These are phyloP conservation scores for Peribatodes rhomboidaria DNA, from an alignment of 2,888 invertebrate species.

Conservation along the genomic window DNA sequence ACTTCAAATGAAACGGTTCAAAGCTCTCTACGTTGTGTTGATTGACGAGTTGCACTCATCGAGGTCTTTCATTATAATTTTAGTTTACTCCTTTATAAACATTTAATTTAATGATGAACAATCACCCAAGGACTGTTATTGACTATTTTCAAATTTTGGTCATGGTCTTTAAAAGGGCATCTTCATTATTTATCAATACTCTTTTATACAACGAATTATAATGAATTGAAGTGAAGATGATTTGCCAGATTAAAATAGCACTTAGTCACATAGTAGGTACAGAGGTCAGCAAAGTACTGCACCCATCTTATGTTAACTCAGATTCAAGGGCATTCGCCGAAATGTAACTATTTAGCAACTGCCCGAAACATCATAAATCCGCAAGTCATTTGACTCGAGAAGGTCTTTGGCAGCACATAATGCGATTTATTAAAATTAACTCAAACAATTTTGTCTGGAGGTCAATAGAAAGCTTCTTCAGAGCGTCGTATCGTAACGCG, in stretches of 20 bases:
- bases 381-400: constrained; percentile 34
- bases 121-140: background rate
- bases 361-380: constrained; percentile 19
- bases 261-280: constrained; percentile 10
- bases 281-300: constrained; percentile 17
- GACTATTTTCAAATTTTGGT: background rate
- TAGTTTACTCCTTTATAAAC: background rate
- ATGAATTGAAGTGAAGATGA: background rate
- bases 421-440: constrained; percentile 25
- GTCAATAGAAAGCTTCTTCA: constrained; percentile 35
- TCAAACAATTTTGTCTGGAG: constrained; percentile 29
- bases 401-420: constrained; percentile 21
- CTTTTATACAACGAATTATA: background rate
- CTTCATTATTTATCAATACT: background rate
- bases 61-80: background rate
- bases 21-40: background rate
- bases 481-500: background rate
- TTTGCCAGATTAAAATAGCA: constrained; percentile 18
- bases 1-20: background rate
- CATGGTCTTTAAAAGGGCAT: constrained; percentile 16
- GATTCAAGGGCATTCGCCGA: constrained; percentile 27
- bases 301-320: constrained; percentile 25
- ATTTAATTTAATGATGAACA: too few species aligned
- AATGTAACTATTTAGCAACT: constrained; percentile 31
- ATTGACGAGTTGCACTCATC: background rate